Percentiles rank a stretch among this genome's conserved stretches.
These are phyloP conservation scores for Carassius auratus DNA, from an alignment of 2,113 vertebrate species.

Conservation along the genomic window DNA sequence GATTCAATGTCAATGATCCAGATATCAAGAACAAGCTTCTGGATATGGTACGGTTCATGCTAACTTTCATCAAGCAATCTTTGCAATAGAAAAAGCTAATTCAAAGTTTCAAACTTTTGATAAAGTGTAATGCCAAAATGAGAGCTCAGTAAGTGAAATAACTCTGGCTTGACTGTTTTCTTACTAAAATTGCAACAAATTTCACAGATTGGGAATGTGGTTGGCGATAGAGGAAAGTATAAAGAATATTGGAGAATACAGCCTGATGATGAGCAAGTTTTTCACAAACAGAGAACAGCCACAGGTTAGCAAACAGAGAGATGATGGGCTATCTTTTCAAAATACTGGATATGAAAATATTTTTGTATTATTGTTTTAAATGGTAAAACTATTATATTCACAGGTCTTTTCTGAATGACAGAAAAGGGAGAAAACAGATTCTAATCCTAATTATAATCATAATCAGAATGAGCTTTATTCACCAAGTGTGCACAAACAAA, in stretches of 20 bases:
- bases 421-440: background rate
- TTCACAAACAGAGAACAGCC: background rate
- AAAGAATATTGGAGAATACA: slow-evolving; percentile 1
- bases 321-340: background rate
- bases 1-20: background rate
- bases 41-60: slow-evolving; percentile 3
- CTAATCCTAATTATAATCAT: background rate
- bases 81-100: no score
- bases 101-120: no score
- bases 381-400: background rate
- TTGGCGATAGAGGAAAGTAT: background rate
- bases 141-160: background rate
- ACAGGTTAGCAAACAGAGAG: background rate
- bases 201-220: background rate
- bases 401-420: background rate
- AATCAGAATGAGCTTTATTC: no score
- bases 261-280: background rate
- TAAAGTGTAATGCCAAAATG: no score
- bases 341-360: background rate
- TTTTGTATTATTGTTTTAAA: background rate
- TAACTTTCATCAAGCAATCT: background rate
- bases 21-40: background rate
- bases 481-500: no score
- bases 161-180: background rate
- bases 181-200: background rate